Evolutionary conservation across 2,113 vertebrate genomes (phyloP), one percentile per base, ranked within the genome.

Genomic region (Chaetodon trifascialis): DNA sequence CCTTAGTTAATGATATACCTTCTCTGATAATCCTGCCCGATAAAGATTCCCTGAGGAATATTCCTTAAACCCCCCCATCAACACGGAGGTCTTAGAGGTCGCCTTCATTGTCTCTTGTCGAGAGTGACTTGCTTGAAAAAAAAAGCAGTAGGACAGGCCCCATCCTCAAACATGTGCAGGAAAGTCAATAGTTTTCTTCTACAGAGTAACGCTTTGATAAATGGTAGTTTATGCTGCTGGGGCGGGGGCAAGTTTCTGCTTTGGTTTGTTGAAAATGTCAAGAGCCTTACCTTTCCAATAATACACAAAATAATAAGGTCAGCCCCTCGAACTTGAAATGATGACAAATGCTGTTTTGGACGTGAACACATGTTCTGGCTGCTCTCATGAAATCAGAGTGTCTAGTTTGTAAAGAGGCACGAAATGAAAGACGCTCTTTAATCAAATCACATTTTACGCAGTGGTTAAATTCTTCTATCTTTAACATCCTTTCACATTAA

Each of bases 1-100:
- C 91, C 92, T 64, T 56, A 60, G 71, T 91, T 94, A 94, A 94
- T 94, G 93, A 94, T 93, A 85, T 70, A 92, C 82, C 59, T 91
- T 82, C 91, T 92, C 91, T 90, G 91, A 88, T 95, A 94, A 95
- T 95, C 94, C 91, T 52, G 65, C 81, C 42, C 89, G 88, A 93
- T 94, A 83, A 90, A 84, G 82, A 88, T 76, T 82, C 83, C 79
- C 85, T 46, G 49, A 76, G 83, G 77, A 89, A 85, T 89, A 86
- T 69, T 89, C 44, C 36, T 12, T 91, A 92, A 95, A 92, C 89
- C 80, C 46, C 62, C 19, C 5, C n/a, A 81, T 91, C 80, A 88
- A 84, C 84, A 84, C 44, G 44, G 34, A 76, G 79, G 66, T 71
- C 60, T 76, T 51, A 63, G 62, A 87, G 73, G 88, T 86, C 12